phyloP scores from a whole-genome alignment of 2,113 vertebrate species.

The Lycaon pictus region DNA sequence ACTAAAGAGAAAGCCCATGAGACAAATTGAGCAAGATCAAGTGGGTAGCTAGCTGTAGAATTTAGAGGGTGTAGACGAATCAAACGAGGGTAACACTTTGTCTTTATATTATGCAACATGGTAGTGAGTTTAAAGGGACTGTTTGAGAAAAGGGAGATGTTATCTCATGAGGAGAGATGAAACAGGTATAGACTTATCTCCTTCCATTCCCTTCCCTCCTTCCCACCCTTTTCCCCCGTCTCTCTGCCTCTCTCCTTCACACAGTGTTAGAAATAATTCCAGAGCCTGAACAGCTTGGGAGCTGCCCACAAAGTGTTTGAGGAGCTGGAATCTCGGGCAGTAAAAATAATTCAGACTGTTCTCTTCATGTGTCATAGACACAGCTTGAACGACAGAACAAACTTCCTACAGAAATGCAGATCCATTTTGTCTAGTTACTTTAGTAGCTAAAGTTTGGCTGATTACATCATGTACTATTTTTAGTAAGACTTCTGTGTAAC shows the following conservation, averaged over 20 bases:
- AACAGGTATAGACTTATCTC: not conserved
- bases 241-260: slow-evolving; percentile 33
- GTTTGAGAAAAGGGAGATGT: not conserved
- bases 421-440: slow-evolving; percentile 80
- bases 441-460: slow-evolving; percentile 79
- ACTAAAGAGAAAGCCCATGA: slow-evolving; percentile 29
- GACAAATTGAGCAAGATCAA: slow-evolving; percentile 51
- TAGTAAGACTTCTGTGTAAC: slow-evolving; percentile 87
- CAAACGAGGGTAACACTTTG: not conserved
- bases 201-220: not conserved
- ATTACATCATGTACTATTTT: slow-evolving; percentile 90
- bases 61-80: slow-evolving; percentile 3
- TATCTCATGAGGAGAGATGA: not conserved
- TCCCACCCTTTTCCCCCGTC: not conserved
- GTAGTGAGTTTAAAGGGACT: not conserved
- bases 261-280: slow-evolving; percentile 64
- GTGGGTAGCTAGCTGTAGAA: slow-evolving; percentile 49
- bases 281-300: slow-evolving; percentile 54
- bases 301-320: slow-evolving; percentile 74
- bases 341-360: slow-evolving; percentile 84
- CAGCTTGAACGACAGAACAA: slow-evolving; percentile 79
- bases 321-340: slow-evolving; percentile 80
- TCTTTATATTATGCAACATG: not conserved
- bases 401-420: slow-evolving; percentile 83
- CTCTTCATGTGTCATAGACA: slow-evolving; percentile 78